Conservation (phyloP, 2,888 invertebrate genomes). For the Brenthis ino region DNA sequence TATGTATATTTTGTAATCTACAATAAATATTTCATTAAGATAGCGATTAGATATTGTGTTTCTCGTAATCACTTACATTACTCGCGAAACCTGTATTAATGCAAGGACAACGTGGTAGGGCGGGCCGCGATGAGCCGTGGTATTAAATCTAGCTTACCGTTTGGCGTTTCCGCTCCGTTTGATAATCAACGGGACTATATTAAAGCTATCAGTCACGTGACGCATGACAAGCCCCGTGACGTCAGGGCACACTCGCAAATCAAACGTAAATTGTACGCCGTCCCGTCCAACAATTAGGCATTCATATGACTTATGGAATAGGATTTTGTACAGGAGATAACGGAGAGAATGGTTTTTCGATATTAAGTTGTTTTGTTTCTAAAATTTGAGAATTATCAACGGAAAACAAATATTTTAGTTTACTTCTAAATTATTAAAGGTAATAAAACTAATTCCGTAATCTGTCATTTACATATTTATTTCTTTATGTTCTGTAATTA, state of each 20-base stretch:
- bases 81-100: slow-evolving; percentile 29
- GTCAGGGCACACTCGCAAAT: slow-evolving; percentile 61
- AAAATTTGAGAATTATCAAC: not conserved
- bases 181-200: slow-evolving; percentile 79
- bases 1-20: not conserved
- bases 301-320: slow-evolving; percentile 46
- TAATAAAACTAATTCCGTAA: too few relatives aligned
- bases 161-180: slow-evolving; percentile 72
- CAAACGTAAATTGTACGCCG: slow-evolving; percentile 58
- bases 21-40: slow-evolving; percentile 5
- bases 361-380: not conserved
- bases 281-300: slow-evolving; percentile 52
- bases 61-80: slow-evolving; percentile 21
- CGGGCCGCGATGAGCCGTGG: slow-evolving; percentile 67
- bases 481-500: not conserved
- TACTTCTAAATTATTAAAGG: too few relatives aligned
- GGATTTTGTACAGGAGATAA: slow-evolving; percentile 8
- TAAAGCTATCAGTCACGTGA: slow-evolving; percentile 79
- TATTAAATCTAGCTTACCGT: slow-evolving; percentile 80
- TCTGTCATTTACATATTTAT: not conserved
- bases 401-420: not conserved
- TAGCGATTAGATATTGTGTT: slow-evolving; percentile 10
- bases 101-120: slow-evolving; percentile 54
- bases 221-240: slow-evolving; percentile 67
- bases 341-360: not conserved